Conservation (phyloP, 2,113 vertebrate species). For the Blennius ocellaris region DNA sequence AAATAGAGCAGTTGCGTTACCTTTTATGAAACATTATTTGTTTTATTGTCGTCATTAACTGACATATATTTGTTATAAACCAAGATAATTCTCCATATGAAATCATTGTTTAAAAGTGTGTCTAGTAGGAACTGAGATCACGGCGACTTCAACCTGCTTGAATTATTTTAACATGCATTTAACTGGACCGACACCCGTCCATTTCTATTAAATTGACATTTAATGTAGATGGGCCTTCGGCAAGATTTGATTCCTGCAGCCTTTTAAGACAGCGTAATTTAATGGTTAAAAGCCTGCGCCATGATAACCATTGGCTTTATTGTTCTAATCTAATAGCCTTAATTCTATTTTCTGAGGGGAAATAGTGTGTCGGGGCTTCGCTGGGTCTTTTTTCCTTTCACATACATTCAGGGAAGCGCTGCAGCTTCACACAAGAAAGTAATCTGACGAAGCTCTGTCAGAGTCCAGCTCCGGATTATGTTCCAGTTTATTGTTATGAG, state of each 20-base stretch:
- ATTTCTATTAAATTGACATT: slow-evolving; percentile 41
- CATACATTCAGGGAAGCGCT: slow-evolving; percentile 8
- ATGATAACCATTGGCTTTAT: slow-evolving; percentile 49
- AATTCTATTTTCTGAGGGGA: slow-evolving; percentile 60
- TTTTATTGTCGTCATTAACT: neutral
- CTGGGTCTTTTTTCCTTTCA: slow-evolving; percentile 23
- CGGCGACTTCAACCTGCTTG: slow-evolving; percentile 19
- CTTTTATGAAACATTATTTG: neutral
- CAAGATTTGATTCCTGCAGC: slow-evolving; percentile 38
- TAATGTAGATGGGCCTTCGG: slow-evolving; percentile 33
- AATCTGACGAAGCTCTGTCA: slow-evolving; percentile 24
- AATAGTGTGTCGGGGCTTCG: slow-evolving; percentile 27
- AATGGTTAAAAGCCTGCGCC: slow-evolving; percentile 57
- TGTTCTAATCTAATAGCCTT: slow-evolving; percentile 68
- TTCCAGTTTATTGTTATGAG: slow-evolving; percentile 21
- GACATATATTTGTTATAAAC: neutral
- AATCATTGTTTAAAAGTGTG: neutral
- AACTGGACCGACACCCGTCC: slow-evolving; percentile 29
- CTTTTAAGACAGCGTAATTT: slow-evolving; percentile 48
- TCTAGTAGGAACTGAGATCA: slow-evolving; percentile 3
- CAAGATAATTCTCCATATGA: neutral
- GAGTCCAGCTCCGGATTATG: slow-evolving; percentile 1
- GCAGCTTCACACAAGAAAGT: slow-evolving; percentile 23
- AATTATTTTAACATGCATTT: slow-evolving; percentile 27
- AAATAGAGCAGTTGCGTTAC: too few species aligned